phyloP scores from a whole-genome alignment of 2,888 invertebrate genomes.

The Ochropleura leucogaster region DNA sequence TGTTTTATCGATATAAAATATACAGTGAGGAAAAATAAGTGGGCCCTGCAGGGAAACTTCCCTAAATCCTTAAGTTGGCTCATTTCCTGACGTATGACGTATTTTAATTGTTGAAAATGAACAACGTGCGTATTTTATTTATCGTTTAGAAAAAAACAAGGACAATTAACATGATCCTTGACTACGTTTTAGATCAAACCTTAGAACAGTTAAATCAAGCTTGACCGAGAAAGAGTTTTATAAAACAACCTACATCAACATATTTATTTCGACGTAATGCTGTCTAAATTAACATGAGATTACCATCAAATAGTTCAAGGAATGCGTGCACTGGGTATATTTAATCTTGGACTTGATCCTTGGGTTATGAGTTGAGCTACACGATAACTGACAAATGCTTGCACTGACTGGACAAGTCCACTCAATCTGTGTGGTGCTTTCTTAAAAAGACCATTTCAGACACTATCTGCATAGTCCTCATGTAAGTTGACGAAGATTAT shows the following conservation, averaged over 20 bases:
- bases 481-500: no score
- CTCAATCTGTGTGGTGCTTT: no score
- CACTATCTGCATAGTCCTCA: no score
- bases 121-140: background rate
- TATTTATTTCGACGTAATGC: conserved; percentile 7
- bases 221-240: conserved; percentile 26
- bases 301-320: background rate
- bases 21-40: no score
- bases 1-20: conserved; percentile 34
- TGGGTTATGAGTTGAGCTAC: no score
- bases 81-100: no score
- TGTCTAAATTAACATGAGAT: conserved; percentile 21
- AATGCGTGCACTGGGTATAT: background rate
- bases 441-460: no score
- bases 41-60: no score
- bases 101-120: background rate
- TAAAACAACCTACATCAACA: conserved; percentile 19
- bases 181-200: conserved; percentile 21
- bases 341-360: background rate
- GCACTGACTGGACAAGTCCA: no score
- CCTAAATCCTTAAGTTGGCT: no score
- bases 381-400: no score
- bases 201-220: background rate
- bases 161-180: background rate
- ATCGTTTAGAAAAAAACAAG: background rate